A percentile compares a stretch with the other conserved stretches of the same genome.
phyloP scores from a whole-genome alignment of 1,140 invertebrate species.

The Drosophila ogumai region DNA sequence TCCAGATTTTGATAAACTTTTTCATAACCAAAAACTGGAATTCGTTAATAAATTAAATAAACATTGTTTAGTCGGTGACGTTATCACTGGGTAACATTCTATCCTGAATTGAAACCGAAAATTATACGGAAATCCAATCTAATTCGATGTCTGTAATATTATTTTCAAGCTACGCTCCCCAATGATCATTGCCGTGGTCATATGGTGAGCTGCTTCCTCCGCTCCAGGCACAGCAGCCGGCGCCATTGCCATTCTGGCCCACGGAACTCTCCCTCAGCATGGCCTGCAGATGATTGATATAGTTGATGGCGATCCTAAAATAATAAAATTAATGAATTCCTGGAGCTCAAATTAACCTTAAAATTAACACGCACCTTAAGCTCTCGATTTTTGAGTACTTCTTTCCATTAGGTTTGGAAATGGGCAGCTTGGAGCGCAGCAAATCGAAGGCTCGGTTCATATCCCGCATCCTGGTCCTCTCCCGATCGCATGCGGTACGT shows the following conservation, averaged over 20 bases:
- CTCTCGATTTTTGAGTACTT: slow-evolving; percentile 95
- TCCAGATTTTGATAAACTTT: not conserved
- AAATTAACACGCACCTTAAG: slow-evolving; percentile 86
- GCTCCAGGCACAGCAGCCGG: slow-evolving; percentile 64
- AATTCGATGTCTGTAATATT: not conserved
- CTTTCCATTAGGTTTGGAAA: slow-evolving; percentile 93
- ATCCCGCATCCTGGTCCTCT: slow-evolving; percentile 93
- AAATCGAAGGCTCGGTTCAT: slow-evolving; percentile 95
- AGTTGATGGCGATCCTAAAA: slow-evolving; percentile 90
- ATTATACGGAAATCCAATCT: not conserved
- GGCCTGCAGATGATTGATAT: slow-evolving; percentile 90
- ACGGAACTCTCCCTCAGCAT: slow-evolving; percentile 66
- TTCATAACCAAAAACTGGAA: not conserved
- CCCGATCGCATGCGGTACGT: slow-evolving; percentile 92
- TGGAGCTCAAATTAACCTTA: not conserved
- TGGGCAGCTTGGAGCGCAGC: slow-evolving; percentile 91
- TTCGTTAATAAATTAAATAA: not conserved
- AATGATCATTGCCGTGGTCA: slow-evolving; percentile 66
- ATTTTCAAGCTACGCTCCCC: slow-evolving; percentile 52
- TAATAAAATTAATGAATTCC: not conserved
- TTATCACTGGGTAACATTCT: not conserved
- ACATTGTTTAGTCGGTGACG: not conserved
- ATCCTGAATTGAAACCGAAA: not conserved
- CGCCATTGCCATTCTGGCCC: slow-evolving; percentile 51
- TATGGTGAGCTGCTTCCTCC: slow-evolving; percentile 71